phyloP scores from a whole-genome alignment of 2,888 invertebrate genomes.

The Merodon equestris region DNA sequence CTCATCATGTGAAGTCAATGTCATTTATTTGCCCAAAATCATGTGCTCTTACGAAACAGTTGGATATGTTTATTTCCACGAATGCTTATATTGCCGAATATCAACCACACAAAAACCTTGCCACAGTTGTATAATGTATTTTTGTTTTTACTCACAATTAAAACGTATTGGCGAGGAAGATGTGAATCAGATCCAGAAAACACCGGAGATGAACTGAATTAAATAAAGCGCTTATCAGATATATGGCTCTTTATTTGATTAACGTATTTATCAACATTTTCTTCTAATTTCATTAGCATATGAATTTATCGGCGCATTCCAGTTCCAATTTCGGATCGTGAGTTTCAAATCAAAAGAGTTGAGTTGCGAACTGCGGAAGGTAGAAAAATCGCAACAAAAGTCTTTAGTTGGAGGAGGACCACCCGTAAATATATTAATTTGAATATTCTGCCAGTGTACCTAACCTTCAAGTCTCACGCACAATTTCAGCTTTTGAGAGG shows the following conservation, averaged over 20 bases:
- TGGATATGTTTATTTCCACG: neutral
- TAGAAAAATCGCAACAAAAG: neutral
- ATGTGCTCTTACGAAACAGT: too few relatives aligned
- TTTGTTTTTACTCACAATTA: neutral
- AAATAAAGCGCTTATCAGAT: constrained; percentile 19
- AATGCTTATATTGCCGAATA: neutral
- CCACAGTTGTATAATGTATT: constrained; percentile 6
- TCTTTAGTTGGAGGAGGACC: too few relatives aligned
- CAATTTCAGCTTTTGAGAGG: constrained; percentile 8
- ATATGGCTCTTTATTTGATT: constrained; percentile 11
- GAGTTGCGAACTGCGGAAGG: constrained; percentile 21
- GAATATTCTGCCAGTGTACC: too few relatives aligned
- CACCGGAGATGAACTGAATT: too few relatives aligned
- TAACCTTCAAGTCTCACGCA: constrained; percentile 35
- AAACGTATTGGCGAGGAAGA: neutral
- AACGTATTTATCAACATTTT: constrained; percentile 23
- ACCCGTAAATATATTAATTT: too few relatives aligned
- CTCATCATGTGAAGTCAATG: too few relatives aligned
- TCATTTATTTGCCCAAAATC: too few relatives aligned
- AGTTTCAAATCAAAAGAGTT: constrained; percentile 49
- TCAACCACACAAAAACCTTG: constrained; percentile 21
- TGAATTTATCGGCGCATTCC: constrained; percentile 3
- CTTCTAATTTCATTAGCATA: constrained; percentile 13
- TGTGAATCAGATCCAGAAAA: neutral
- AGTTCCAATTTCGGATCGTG: neutral